A percentile compares a stretch with the other conserved stretches of the same genome.
Conservation (phyloP, 1,140 invertebrate species). For the Brachionus manjavacas region DNA sequence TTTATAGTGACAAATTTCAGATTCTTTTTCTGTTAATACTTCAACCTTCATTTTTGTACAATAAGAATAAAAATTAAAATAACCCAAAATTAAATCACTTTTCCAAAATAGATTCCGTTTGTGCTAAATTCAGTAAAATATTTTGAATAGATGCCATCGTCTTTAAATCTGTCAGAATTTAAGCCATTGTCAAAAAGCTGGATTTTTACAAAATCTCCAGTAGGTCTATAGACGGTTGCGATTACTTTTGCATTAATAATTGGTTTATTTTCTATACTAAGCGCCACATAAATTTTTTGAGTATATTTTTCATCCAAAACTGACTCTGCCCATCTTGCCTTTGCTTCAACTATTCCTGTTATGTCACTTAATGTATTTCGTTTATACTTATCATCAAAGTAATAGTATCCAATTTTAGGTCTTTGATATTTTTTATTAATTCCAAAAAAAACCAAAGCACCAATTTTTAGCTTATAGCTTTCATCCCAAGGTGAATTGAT, state of each 20-base stretch:
- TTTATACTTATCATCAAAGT: constrained; percentile 4
- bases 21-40: not conserved
- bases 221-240: constrained; percentile 22
- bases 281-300: not conserved
- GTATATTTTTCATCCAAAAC: not conserved
- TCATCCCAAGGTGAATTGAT: not conserved
- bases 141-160: constrained; percentile 40
- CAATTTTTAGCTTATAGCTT: not conserved
- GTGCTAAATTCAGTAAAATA: constrained; percentile 34
- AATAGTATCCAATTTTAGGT: not conserved
- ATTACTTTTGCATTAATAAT: not conserved
- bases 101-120: constrained; percentile 16
- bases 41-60: not conserved
- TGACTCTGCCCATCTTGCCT: constrained; percentile 3
- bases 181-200: constrained; percentile 10
- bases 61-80: not conserved
- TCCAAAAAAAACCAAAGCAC: not conserved
- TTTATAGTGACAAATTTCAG: not conserved
- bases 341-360: not conserved
- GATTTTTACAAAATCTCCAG: constrained; percentile 23
- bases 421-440: not conserved
- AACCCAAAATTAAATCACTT: not conserved
- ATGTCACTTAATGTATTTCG: not conserved
- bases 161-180: constrained; percentile 16
- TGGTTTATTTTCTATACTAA: not conserved